Evolutionary conservation across 2,797 vertebrate species (phyloP).

Genomic region (Microctenopoma stevenorrisi): DNA sequence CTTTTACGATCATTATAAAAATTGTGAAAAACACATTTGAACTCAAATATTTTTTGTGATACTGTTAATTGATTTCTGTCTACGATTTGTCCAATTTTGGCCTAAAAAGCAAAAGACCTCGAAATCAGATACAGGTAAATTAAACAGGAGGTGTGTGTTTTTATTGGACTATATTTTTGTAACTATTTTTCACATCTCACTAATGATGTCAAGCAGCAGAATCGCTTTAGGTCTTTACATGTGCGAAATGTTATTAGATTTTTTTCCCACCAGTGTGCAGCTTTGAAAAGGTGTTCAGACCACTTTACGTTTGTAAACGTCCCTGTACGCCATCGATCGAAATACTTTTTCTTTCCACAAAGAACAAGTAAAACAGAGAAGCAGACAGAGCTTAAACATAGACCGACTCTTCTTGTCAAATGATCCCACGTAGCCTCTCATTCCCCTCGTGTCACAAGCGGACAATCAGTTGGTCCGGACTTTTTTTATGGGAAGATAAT

Average conservation of each 20-base stretch:
- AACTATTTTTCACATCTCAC: not conserved
- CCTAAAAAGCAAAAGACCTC: not conserved
- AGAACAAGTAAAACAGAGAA: not conserved
- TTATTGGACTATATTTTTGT: not conserved
- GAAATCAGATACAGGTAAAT: not conserved
- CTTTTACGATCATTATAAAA: not conserved
- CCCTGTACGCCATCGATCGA: not conserved
- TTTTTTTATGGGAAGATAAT: constrained; percentile 72
- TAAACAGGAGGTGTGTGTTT: not conserved
- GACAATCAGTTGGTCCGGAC: constrained; percentile 59
- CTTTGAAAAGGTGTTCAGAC: not conserved
- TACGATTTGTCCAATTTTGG: not conserved
- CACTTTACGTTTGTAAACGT: not conserved
- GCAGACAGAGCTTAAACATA: not conserved
- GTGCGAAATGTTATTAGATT: not conserved
- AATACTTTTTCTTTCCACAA: not conserved
- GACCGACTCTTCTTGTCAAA: constrained; percentile 16
- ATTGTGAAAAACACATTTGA: constrained; percentile 2
- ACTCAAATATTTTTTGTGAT: not conserved
- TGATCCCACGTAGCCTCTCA: constrained; percentile 14
- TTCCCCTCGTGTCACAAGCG: constrained; percentile 36
- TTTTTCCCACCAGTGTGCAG: not conserved
- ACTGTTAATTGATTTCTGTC: not conserved
- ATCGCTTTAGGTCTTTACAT: not conserved
- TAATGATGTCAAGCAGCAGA: not conserved